Conservation (phyloP, 2,797 vertebrate genomes). For the Strix occidentalis region DNA sequence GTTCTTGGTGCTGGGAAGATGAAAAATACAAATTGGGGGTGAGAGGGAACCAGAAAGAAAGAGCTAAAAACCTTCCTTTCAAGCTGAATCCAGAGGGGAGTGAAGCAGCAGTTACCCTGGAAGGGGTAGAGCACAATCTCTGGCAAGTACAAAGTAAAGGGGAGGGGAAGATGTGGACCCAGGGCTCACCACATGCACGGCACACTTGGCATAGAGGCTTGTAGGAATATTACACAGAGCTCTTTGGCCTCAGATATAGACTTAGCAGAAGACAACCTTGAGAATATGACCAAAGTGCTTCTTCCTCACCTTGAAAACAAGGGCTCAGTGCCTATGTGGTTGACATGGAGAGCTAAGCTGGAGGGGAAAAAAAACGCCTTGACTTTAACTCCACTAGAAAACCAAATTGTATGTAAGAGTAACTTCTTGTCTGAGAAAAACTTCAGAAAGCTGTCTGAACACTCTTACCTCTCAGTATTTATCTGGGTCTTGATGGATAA, state of each 20-base stretch:
- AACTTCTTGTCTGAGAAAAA: not conserved
- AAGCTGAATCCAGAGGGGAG: not conserved
- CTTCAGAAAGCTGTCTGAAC: not conserved
- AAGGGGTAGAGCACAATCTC: not conserved
- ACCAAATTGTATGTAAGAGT: not conserved
- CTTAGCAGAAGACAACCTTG: not conserved
- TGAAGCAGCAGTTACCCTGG: not conserved
- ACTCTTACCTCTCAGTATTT: not conserved
- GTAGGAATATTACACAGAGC: not conserved
- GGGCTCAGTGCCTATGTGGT: not conserved
- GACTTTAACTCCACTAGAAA: not conserved
- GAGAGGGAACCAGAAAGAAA: not conserved
- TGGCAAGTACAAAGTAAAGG: not conserved
- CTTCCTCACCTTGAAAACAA: not conserved
- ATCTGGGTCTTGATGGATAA: not conserved
- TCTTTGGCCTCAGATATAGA: not conserved
- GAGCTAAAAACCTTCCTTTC: not conserved
- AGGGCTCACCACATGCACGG: not conserved
- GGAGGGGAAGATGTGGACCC: not conserved
- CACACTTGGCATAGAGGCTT: not conserved
- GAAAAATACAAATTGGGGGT: not conserved
- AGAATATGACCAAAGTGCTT: not conserved
- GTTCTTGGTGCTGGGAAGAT: not conserved
- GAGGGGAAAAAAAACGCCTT: not conserved
- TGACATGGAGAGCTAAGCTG: not conserved